These are phyloP conservation scores for Calcarius lapponicus DNA, from an alignment of 2,797 vertebrate genomes.

Conservation along the genomic window DNA sequence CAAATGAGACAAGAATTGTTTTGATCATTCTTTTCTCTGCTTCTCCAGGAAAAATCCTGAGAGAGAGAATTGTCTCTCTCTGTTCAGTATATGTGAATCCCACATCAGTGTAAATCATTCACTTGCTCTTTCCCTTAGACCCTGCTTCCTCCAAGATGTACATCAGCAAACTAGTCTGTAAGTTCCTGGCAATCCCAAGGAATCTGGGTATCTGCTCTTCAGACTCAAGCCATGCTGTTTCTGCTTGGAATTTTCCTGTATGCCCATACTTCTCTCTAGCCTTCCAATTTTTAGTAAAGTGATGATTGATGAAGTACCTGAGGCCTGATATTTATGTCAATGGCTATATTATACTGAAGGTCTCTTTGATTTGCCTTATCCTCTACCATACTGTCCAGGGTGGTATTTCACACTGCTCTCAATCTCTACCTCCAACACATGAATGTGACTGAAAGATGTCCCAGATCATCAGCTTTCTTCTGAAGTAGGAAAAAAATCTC, in stretches of 20 bases:
- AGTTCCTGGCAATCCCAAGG: neutral
- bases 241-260: neutral
- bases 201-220: neutral
- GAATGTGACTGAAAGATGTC: neutral
- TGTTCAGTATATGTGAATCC: too few relatives aligned
- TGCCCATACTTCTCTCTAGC: neutral
- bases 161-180: neutral
- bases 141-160: neutral
- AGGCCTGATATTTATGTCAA: neutral
- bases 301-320: neutral
- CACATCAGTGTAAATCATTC: neutral
- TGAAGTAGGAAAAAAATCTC: neutral
- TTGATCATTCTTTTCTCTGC: too few relatives aligned
- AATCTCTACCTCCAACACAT: neutral
- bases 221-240: neutral
- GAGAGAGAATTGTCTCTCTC: too few relatives aligned
- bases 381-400: neutral
- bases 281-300: neutral
- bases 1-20: too few relatives aligned
- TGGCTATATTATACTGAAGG: neutral
- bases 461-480: neutral
- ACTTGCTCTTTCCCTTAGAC: neutral
- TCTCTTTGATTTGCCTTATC: neutral
- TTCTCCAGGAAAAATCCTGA: too few relatives aligned
- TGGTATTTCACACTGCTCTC: neutral